Percentiles rank a stretch among this genome's conserved stretches.
These are phyloP conservation scores for Osmoderma eremita DNA, from an alignment of 2,888 invertebrate genomes.

Conservation along the genomic window DNA sequence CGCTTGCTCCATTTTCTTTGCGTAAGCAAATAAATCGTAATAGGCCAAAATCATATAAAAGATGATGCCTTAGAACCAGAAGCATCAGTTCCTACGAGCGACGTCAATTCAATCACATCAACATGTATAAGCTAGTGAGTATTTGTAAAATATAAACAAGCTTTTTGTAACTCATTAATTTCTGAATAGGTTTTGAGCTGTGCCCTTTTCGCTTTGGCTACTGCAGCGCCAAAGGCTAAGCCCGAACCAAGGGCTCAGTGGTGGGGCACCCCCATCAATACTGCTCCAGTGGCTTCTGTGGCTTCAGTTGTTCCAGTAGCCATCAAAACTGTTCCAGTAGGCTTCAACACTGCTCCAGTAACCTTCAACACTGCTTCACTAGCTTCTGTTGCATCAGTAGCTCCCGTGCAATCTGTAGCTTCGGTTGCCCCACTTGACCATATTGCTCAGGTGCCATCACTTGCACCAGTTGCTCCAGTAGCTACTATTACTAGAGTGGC, in stretches of 20 bases:
- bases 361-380: no score
- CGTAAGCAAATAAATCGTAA: background rate
- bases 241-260: background rate
- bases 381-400: background rate
- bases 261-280: no score
- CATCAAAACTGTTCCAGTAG: no score
- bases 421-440: slow-evolving; percentile 9
- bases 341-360: no score
- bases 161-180: background rate
- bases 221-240: slow-evolving; percentile 29
- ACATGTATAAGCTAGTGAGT: slow-evolving; percentile 27
- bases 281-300: slow-evolving; percentile 21
- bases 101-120: slow-evolving; percentile 5
- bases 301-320: slow-evolving; percentile 23
- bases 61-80: background rate
- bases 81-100: slow-evolving; percentile 12
- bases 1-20: slow-evolving; percentile 25
- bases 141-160: background rate
- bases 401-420: slow-evolving; percentile 1
- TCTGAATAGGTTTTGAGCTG: slow-evolving; percentile 5
- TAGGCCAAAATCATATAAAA: slow-evolving; percentile 22
- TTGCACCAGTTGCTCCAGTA: slow-evolving; percentile 6
- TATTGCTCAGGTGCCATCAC: background rate
- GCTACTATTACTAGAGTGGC: background rate
- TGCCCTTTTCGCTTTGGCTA: slow-evolving; percentile 20